These are phyloP conservation scores for Achlya flavicornis DNA, from an alignment of 2,888 invertebrate species.

Conservation along the genomic window DNA sequence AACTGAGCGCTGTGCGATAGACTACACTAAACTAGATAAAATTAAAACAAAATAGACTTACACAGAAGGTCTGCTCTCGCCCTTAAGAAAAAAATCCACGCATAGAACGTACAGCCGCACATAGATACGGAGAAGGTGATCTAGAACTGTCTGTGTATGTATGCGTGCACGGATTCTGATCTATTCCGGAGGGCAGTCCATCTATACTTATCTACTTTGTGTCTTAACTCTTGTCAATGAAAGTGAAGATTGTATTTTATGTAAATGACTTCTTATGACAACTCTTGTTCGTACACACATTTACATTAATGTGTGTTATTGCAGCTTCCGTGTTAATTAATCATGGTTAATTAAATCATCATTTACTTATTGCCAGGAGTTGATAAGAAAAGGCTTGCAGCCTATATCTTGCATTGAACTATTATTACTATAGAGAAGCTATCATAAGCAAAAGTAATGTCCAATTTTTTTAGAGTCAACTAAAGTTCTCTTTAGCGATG, in stretches of 20 bases:
- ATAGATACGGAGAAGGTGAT: no score
- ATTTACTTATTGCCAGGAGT: neutral
- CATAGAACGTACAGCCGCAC: neutral
- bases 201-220: neutral
- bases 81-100: neutral
- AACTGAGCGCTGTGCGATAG: conserved; percentile 87
- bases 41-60: neutral
- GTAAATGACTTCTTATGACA: neutral
- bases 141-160: neutral
- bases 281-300: neutral
- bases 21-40: neutral
- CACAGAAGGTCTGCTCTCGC: neutral
- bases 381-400: neutral
- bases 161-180: neutral
- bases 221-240: neutral
- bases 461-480: no score
- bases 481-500: no score
- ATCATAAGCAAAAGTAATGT: no score
- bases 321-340: neutral
- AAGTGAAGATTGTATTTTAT: neutral
- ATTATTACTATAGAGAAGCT: no score
- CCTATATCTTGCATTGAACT: neutral
- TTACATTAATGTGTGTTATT: neutral
- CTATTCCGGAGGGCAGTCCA: neutral
- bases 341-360: no score